Base-by-base conservation (phyloP, 2,888 invertebrate genomes). In the Heterodera filipjevi region DNA sequence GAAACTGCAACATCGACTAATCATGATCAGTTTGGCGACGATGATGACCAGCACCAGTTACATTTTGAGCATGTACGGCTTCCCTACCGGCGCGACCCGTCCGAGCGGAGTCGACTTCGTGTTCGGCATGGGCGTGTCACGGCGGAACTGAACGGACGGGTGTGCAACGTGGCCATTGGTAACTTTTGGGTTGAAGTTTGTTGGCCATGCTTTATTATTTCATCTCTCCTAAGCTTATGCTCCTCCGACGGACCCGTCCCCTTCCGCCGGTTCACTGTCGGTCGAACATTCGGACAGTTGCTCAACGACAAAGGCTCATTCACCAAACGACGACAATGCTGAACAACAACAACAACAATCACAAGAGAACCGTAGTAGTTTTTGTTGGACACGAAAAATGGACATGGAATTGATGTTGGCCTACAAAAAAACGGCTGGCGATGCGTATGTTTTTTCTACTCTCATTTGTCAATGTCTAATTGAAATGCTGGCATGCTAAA, bases 101-200 rank as follows among this genome's bases (percentile, higher is more conserved):
- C 70, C 53, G 77, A 77, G 22, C 77, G 77, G 22, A 66, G 71
- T 27, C 66, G 71, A 10, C 71, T 77, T n/a, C n/a, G 77, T n/a
- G 30, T 77, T 8, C 44, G 71, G 1, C 77, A 77, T 32, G 77
- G 77, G 22, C 68, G 77, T 30, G 71, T 77, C 30, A 70, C 74
- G 6, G 74, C 64, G 49, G 74, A 74, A 32, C 74, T 64, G 35
- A 74, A 74, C 35, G 74, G 74, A 33, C 44, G 59, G 16, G 16
- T 74, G 16, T 39, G 64, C n/a, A 74, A 74, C 49, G 53, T 74
- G 33, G 22, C 33, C 12, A 74, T 74, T 19, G 53, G 74, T 74
- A 3, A 1, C 6, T 14, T 5, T 12, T 32, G 3, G 66, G 8
- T 66, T 66, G 14, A 32, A 8, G 1, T 14, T 66, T 66, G n/a